Evolutionary conservation across 2,797 vertebrate genomes (phyloP), one percentile per base, ranked within the genome.

Genomic region (Coregonus sp.): DNA sequence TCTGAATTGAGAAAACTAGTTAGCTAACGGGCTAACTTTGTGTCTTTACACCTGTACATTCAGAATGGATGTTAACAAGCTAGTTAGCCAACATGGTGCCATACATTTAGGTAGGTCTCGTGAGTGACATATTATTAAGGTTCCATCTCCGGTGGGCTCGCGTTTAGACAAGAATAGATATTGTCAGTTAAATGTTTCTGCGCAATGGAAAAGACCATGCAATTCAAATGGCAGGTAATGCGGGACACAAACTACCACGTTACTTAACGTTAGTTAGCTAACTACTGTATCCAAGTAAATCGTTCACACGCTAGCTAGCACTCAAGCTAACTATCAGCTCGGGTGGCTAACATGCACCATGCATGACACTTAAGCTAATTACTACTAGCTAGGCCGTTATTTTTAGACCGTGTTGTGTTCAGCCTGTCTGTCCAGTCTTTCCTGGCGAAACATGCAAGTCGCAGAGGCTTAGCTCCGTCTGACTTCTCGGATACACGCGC

Each of bases 341-440:
- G 59, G 59, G 59, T 63, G 59, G 25, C n/a, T 63, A 63, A 63
- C 59, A 63, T 20, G 9, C 20, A 63, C 59, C 59, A 63, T 63
- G 20, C 59, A 63, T 50, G 20, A 71, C 56, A 71, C 73, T 80
- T 86, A 86, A 81, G 76, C 82, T 83, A 78, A 80, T 80, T 80
- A 83, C 52, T 54, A 25, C 51, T 71, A 75, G 54, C 71, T 69
- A 73, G 72, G 33, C 47, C 16, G 73, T 75, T 80, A 81, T 80
- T 75, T 80, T 80, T 79, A 78, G 79, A 29, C 40, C 12, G 52
- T 74, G 70, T 61, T 56, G 70, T 61, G 66, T 59, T 70, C 11
- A 35, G 63, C 56, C 54, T 70, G 25, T 25, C 25, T 25, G 1
- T 18, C 52, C 25, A 18, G 33, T 35, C 11, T 35, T n/a, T 76